These are phyloP conservation scores for Babylonia areolata DNA, from an alignment of 1,140 invertebrate genomes.

Conservation along the genomic window DNA sequence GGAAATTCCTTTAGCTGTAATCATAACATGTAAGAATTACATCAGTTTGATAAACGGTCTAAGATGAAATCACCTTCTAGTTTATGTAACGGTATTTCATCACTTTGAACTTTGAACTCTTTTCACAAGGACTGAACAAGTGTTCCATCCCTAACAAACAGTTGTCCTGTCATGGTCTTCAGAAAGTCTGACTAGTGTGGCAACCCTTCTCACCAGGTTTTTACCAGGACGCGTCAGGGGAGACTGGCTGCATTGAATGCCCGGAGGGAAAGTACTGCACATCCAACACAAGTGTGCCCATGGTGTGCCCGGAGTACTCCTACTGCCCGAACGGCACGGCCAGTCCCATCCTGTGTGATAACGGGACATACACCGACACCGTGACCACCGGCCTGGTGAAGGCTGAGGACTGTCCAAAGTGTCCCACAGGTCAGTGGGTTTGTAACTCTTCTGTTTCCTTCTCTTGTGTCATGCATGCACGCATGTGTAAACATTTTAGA, in stretches of 20 bases:
- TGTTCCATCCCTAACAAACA: too few species aligned
- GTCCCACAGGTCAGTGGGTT: conserved; percentile 60
- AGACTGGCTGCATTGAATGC: conserved; percentile 59
- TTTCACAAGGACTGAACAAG: too few species aligned
- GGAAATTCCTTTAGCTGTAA: too few species aligned
- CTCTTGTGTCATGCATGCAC: background rate
- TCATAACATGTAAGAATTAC: too few species aligned
- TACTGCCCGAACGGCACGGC: conserved; percentile 67
- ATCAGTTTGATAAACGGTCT: too few species aligned
- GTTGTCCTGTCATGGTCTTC: background rate
- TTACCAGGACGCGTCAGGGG: conserved; percentile 61
- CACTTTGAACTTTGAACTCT: too few species aligned
- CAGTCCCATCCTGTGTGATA: conserved; percentile 61
- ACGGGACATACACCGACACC: conserved; percentile 65
- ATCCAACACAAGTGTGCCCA: conserved; percentile 61
- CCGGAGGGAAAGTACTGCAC: conserved; percentile 65
- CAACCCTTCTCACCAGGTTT: conserved; percentile 49
- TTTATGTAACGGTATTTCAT: too few species aligned
- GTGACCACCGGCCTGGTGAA: conserved; percentile 53
- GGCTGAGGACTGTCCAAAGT: conserved; percentile 58
- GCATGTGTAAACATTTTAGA: background rate
- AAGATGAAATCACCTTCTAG: too few species aligned
- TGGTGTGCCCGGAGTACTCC: conserved; percentile 63
- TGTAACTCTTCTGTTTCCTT: background rate
- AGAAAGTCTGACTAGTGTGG: too few species aligned